These are phyloP conservation scores for Zapus hudsonius DNA, from an alignment of 2,113 vertebrate species.

Conservation along the genomic window DNA sequence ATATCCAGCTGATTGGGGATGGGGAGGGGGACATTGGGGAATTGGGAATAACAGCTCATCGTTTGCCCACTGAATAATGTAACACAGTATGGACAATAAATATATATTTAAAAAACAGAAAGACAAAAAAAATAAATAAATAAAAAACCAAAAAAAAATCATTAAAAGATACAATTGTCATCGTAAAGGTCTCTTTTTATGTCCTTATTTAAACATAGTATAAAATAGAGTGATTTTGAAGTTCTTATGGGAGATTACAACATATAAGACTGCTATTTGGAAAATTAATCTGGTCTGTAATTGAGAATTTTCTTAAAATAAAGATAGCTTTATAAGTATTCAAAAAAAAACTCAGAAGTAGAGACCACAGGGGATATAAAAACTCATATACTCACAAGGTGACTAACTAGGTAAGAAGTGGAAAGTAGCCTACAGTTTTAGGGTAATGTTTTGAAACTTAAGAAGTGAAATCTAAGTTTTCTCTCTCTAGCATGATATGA, in stretches of 20 bases:
- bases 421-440: neutral
- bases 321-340: neutral
- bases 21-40: too few relatives aligned
- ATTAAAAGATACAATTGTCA: neutral
- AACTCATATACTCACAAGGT: neutral
- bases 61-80: too few relatives aligned
- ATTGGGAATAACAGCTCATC: too few relatives aligned
- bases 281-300: neutral
- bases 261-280: neutral
- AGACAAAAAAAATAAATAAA: too few relatives aligned
- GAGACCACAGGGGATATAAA: neutral
- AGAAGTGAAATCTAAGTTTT: conserved; percentile 34
- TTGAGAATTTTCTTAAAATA: neutral
- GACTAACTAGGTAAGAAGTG: neutral
- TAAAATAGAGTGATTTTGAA: too few relatives aligned
- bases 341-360: too few relatives aligned
- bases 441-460: neutral
- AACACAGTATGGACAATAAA: too few relatives aligned
- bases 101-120: too few relatives aligned
- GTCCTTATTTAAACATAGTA: neutral
- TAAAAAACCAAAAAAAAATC: too few relatives aligned
- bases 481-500: neutral
- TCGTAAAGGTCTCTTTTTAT: neutral
- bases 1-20: too few relatives aligned
- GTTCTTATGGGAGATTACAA: neutral